Percentiles rank a stretch among this genome's conserved stretches.
Evolutionary conservation across 2,113 vertebrate genomes (phyloP).

Genomic region (Thryonomys swinderianus): DNA sequence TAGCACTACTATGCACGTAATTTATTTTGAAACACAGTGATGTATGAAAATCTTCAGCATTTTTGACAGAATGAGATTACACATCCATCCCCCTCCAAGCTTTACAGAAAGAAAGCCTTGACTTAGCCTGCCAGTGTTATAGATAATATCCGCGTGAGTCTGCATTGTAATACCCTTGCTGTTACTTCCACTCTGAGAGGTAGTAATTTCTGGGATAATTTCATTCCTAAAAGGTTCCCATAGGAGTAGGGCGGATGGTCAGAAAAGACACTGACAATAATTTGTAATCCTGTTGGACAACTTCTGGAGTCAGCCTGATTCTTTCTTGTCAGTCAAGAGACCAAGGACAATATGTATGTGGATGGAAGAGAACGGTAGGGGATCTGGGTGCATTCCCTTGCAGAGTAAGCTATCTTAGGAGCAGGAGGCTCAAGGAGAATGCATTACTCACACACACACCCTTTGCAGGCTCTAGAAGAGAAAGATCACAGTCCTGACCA

Average conservation of each 20-base stretch:
- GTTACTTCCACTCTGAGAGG: slow-evolving; percentile 51
- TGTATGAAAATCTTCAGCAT: slow-evolving; percentile 74
- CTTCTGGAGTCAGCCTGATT: slow-evolving; percentile 54
- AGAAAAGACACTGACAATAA: slow-evolving; percentile 53
- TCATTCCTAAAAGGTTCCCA: slow-evolving; percentile 54
- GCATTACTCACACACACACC: neutral
- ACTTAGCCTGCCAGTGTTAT: slow-evolving; percentile 56
- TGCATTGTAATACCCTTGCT: slow-evolving; percentile 44
- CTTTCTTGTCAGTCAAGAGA: neutral
- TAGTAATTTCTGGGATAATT: slow-evolving; percentile 56
- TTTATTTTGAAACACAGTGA: slow-evolving; percentile 79
- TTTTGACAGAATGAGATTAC: slow-evolving; percentile 80
- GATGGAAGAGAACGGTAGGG: neutral
- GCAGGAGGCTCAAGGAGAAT: neutral
- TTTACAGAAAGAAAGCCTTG: slow-evolving; percentile 65
- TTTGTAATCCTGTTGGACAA: slow-evolving; percentile 58
- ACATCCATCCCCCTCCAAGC: slow-evolving; percentile 11
- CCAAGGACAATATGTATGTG: neutral
- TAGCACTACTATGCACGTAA: slow-evolving; percentile 70
- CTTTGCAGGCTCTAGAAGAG: neutral
- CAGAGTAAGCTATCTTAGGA: neutral
- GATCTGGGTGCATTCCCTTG: neutral
- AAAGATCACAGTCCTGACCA: neutral
- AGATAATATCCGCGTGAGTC: slow-evolving; percentile 40
- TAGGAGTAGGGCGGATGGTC: neutral